Percentiles rank a stretch among this genome's conserved stretches.
phyloP scores from a whole-genome alignment of 2,113 vertebrate species.

The Progne subis region DNA sequence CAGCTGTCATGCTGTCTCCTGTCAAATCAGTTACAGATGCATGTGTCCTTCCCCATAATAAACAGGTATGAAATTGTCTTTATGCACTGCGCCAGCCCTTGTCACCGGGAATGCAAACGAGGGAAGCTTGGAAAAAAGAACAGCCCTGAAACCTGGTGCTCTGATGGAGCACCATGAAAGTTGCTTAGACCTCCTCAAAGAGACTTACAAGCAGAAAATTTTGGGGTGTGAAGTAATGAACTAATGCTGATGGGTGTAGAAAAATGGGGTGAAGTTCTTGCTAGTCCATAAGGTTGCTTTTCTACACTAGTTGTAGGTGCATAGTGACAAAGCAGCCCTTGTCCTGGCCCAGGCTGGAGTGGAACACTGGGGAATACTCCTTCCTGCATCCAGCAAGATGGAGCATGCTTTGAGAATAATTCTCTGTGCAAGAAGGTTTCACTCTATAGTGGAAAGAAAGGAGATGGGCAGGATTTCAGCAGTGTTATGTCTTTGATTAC shows the following conservation, averaged over 20 bases:
- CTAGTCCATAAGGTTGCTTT: not conserved
- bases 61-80: slow-evolving; percentile 62
- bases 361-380: not conserved
- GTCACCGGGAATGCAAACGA: not conserved
- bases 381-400: not conserved
- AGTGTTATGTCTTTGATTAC: not conserved
- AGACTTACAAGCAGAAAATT: not conserved
- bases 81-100: slow-evolving; percentile 1
- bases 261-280: not conserved
- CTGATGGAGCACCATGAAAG: not conserved
- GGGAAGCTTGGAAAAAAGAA: not conserved
- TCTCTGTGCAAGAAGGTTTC: not conserved
- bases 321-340: not conserved
- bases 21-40: slow-evolving; percentile 50
- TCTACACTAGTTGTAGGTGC: not conserved
- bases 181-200: not conserved
- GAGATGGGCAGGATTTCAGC: not conserved
- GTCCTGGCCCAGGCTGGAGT: not conserved
- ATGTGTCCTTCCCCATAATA: slow-evolving; percentile 23
- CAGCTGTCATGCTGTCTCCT: slow-evolving; percentile 49
- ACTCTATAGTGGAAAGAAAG: not conserved
- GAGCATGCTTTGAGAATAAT: not conserved
- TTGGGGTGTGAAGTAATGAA: not conserved
- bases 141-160: not conserved
- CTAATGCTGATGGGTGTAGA: not conserved